phyloP scores from a whole-genome alignment of 1,140 invertebrate genomes.

The Brachionus manjavacas region DNA sequence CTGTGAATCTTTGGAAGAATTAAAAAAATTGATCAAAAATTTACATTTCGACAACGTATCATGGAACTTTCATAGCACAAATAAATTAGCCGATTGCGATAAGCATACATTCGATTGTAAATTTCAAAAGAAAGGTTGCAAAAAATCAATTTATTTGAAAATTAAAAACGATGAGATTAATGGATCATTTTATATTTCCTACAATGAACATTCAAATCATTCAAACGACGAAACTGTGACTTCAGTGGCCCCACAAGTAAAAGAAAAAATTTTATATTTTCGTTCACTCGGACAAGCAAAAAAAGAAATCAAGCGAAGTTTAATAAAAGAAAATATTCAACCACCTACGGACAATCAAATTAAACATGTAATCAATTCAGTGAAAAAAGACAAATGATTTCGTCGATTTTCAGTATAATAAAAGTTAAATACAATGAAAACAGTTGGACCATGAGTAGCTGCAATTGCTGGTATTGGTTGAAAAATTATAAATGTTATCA shows the following conservation, averaged over 20 bases:
- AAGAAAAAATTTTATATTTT: conserved; percentile 16
- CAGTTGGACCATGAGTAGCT: too few relatives aligned
- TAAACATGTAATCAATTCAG: too few relatives aligned
- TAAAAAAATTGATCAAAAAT: conserved; percentile 23
- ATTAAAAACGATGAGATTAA: background rate
- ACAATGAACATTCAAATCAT: conserved; percentile 23
- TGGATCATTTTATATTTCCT: background rate
- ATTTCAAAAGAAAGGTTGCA: background rate
- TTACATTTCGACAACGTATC: conserved; percentile 3
- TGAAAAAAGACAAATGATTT: too few relatives aligned
- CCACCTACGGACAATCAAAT: too few relatives aligned
- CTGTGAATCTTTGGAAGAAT: background rate
- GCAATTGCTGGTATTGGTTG: too few relatives aligned
- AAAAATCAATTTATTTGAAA: conserved; percentile 21
- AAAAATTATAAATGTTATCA: too few relatives aligned
- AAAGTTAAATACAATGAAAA: too few relatives aligned
- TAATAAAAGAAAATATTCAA: too few relatives aligned
- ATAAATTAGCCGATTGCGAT: conserved; percentile 16
- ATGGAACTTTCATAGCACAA: conserved; percentile 8
- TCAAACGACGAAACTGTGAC: background rate
- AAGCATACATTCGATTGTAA: conserved; percentile 17
- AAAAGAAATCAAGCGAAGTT: too few relatives aligned
- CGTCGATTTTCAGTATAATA: too few relatives aligned
- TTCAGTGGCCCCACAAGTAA: background rate
- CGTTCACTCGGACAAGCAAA: background rate